phyloP scores from a whole-genome alignment of 1,140 invertebrate species.

The Palaemon carinicauda region DNA sequence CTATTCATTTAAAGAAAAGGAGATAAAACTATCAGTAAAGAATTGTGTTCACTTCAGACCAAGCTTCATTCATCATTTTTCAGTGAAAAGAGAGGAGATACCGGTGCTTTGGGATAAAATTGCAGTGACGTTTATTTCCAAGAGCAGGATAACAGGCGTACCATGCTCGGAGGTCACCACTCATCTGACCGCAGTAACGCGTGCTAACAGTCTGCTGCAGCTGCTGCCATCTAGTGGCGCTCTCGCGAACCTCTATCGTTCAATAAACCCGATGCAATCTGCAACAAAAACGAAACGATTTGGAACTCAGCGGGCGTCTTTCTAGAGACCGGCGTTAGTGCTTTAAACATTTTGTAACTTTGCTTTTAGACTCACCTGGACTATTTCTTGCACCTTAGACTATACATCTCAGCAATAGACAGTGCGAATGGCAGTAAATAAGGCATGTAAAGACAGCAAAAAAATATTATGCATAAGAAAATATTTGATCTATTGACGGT shows the following conservation, averaged over 20 bases:
- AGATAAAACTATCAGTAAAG: no score
- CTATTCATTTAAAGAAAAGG: no score
- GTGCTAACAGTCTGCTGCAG: constrained; percentile 52
- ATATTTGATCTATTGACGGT: no score
- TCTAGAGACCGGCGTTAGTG: neutral
- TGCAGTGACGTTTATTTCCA: constrained; percentile 53
- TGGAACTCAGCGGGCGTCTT: constrained; percentile 13
- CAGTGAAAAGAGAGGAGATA: neutral
- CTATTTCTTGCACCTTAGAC: no score
- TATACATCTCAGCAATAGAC: no score
- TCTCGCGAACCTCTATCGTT: constrained; percentile 25
- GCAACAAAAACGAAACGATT: constrained; percentile 46
- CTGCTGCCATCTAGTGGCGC: constrained; percentile 54
- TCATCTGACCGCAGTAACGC: constrained; percentile 55
- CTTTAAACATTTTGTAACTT: no score
- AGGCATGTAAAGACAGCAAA: no score
- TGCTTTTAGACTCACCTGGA: no score
- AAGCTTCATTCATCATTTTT: neutral
- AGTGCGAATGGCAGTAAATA: no score
- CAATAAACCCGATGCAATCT: constrained; percentile 41
- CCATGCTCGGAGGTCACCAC: constrained; percentile 45
- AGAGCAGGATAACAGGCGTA: constrained; percentile 33
- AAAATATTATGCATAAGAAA: no score
- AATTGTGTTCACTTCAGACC: no score
- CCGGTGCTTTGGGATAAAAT: constrained; percentile 15